phyloP scores from a whole-genome alignment of 2,888 invertebrate genomes.

The Aproaerema taeniolella region DNA sequence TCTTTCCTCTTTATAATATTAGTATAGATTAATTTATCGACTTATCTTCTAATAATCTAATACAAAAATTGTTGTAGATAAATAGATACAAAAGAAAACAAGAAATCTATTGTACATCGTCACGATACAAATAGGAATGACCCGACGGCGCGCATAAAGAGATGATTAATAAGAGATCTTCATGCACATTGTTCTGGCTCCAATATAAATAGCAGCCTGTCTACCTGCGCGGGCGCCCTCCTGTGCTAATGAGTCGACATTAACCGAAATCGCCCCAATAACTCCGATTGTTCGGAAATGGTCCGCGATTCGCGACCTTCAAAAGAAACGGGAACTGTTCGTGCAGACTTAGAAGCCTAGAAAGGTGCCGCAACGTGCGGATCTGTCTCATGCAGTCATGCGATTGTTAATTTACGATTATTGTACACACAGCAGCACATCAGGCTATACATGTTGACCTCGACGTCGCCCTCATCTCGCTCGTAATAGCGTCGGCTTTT shows the following conservation, averaged over 20 bases:
- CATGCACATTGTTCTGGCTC: slow-evolving; percentile 52
- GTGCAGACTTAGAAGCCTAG: slow-evolving; percentile 5
- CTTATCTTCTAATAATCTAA: no score
- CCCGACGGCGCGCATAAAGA: slow-evolving; percentile 46
- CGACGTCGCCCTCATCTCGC: no score
- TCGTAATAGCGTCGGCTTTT: no score
- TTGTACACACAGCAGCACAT: no score
- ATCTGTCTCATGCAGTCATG: slow-evolving; percentile 7
- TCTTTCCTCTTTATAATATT: no score
- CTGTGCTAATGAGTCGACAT: slow-evolving; percentile 56
- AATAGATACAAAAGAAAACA: no score
- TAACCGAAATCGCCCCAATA: slow-evolving; percentile 19
- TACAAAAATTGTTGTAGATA: no score
- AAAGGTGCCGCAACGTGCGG: slow-evolving; percentile 5
- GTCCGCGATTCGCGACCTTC: slow-evolving; percentile 1
- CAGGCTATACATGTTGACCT: no score
- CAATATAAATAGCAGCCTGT: slow-evolving; percentile 50
- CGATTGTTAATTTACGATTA: slow-evolving; percentile 8
- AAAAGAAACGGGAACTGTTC: not conserved
- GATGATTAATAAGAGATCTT: slow-evolving; percentile 58
- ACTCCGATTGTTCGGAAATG: not conserved
- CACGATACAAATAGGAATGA: slow-evolving; percentile 29
- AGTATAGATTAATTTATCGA: no score
- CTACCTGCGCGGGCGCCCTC: slow-evolving; percentile 53
- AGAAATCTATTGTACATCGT: no score